phyloP scores from a whole-genome alignment of 2,113 vertebrate genomes.

The Perognathus longimembris region DNA sequence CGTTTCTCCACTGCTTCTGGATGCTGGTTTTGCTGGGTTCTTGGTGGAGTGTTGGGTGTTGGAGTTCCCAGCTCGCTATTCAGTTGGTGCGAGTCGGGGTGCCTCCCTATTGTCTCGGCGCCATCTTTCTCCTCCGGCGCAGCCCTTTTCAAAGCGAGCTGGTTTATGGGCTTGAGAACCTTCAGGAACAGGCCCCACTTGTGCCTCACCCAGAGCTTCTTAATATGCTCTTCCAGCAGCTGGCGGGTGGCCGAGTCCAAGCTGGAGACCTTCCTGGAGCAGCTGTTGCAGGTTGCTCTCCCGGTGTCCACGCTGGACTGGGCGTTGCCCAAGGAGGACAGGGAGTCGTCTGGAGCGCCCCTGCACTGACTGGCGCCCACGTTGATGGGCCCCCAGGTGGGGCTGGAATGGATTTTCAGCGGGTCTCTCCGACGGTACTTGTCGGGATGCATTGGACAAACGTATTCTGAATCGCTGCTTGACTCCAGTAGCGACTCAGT shows the following conservation, averaged over 20 bases:
- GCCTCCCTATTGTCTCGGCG: too few species aligned
- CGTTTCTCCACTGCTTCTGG: too few species aligned
- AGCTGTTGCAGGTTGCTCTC: accelerated
- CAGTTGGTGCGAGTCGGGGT: too few species aligned
- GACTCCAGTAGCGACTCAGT: not conserved
- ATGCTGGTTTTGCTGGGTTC: too few species aligned
- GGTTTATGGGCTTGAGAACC: not conserved
- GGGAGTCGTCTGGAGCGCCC: accelerated
- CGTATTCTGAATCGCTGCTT: not conserved
- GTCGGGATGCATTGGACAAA: accelerated
- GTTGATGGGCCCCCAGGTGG: accelerated
- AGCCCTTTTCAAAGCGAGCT: not conserved
- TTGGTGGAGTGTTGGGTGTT: too few species aligned
- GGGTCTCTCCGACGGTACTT: not conserved
- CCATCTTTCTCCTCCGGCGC: too few species aligned
- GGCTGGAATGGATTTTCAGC: not conserved
- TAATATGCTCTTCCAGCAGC: not conserved
- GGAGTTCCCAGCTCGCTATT: too few species aligned
- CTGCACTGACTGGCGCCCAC: not conserved
- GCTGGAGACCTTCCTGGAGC: not conserved
- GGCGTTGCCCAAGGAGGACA: too few species aligned
- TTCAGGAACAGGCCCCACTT: not conserved
- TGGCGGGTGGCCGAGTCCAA: not conserved
- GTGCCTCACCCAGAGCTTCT: not conserved
- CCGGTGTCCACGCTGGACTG: not conserved